Conservation (phyloP, 2,888 invertebrate genomes). For the Drosophila formosana region DNA sequence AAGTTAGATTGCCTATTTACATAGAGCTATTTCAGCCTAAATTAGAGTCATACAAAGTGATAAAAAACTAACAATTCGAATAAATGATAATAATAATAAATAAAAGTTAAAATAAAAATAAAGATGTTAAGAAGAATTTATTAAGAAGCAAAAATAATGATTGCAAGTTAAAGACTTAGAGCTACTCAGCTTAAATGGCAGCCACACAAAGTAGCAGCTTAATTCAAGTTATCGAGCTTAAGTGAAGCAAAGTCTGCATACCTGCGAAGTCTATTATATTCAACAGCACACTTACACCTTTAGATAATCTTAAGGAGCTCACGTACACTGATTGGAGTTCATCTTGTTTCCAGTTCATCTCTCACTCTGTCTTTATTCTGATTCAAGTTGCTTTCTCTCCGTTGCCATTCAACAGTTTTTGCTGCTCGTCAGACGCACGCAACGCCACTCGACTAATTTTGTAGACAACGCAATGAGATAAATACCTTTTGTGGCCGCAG, state of each 20-base stretch:
- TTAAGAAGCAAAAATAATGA: no score
- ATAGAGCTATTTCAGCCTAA: no score
- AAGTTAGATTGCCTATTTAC: no score
- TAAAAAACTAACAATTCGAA: no score
- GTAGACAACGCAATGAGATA: constrained; percentile 68
- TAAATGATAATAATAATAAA: no score
- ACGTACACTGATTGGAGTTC: constrained; percentile 54
- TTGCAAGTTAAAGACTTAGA: not conserved
- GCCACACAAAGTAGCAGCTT: not conserved
- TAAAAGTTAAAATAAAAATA: no score
- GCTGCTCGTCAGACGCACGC: constrained; percentile 38
- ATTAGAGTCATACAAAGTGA: no score
- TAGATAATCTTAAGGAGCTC: constrained; percentile 10
- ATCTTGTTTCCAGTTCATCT: not conserved
- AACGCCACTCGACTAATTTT: constrained; percentile 72
- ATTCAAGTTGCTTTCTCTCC: not conserved
- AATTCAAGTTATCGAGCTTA: not conserved
- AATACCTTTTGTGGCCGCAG: constrained; percentile 75
- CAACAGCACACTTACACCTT: constrained; percentile 18
- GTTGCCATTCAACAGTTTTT: not conserved
- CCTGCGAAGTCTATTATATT: constrained; percentile 8
- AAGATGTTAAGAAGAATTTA: no score
- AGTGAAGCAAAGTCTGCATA: not conserved
- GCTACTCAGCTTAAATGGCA: not conserved
- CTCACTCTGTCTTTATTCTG: no score